Base-by-base conservation (phyloP, 2,888 invertebrate genomes). In the Sicus ferrugineus region DNA sequence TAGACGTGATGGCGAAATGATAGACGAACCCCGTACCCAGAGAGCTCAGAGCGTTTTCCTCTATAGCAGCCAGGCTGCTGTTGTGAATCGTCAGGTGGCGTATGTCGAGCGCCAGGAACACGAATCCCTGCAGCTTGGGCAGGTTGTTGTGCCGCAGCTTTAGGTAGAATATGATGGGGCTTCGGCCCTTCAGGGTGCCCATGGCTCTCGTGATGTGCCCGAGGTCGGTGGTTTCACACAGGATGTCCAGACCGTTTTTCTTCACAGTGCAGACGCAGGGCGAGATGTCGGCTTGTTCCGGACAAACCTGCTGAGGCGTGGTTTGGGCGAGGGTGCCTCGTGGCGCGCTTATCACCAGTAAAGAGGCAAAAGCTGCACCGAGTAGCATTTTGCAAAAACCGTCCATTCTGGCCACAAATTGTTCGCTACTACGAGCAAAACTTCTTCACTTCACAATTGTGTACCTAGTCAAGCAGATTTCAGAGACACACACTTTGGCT, bases 1-100 rank as follows among this genome's bases (percentile, higher is more conserved):
- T n/a, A n/a, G n/a, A n/a, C n/a, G n/a, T n/a, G n/a, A n/a, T n/a
- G n/a, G n/a, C n/a, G n/a, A n/a, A n/a, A 62, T 34, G 2, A n/a
- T 6, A 28, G 7, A 1, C 6, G 4, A 2, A 34, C 28, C 52
- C 80, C 88, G 88, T 85, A 94, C 94, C 94, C 77, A 96, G 91
- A 48, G 95, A 95, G 82, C 93, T 93, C 65, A 96, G 88, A 0
- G 95, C 94, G 14, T 93, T 91, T 81, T 94, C 93, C 81, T 95
- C 95, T 71, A 96, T 92, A 65, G 93, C 92, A 30, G 93, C 93
- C 77, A 96, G 86, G 80, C 93, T 95, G 85, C 94, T 95, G 85
- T 93, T 95, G 83, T 93, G 94, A 69, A 95, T 93, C 23, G 94
- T 94, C 67, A 96, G 88, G 80, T 96, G 95, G 74, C 93, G 91